phyloP scores from a whole-genome alignment of 2,113 vertebrate species.

The Chaetura pelagica region DNA sequence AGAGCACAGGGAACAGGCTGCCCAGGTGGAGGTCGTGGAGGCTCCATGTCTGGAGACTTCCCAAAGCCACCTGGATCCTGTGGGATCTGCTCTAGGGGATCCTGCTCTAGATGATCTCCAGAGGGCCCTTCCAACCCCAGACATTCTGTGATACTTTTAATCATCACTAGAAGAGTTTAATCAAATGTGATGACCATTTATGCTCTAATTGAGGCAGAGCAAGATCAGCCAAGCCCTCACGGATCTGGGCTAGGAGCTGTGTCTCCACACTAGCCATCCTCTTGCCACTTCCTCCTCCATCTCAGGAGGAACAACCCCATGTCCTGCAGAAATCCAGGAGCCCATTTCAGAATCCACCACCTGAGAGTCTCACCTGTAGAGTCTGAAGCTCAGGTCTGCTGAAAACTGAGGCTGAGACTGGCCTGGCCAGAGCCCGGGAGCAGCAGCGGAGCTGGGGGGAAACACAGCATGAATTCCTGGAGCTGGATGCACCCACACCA shows the following conservation, averaged over 20 bases:
- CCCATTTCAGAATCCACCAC: too few relatives aligned
- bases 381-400: slow-evolving; percentile 61
- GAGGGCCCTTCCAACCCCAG: too few relatives aligned
- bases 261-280: fast-evolving
- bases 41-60: too few relatives aligned
- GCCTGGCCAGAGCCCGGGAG: slow-evolving; percentile 76
- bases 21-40: too few relatives aligned
- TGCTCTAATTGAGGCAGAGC: not conserved
- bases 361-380: slow-evolving; percentile 58
- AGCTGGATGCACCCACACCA: fast-evolving
- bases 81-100: too few relatives aligned
- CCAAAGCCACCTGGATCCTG: too few relatives aligned
- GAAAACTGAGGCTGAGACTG: slow-evolving; percentile 70
- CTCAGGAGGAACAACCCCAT: not conserved
- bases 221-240: not conserved
- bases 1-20: too few relatives aligned
- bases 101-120: too few relatives aligned
- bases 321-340: too few relatives aligned
- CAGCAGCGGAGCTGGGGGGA: slow-evolving; percentile 73
- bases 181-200: fast-evolving
- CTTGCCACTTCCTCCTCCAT: not conserved
- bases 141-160: not conserved
- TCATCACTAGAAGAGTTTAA: fast-evolving
- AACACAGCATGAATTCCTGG: not conserved
- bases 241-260: fast-evolving